Base-by-base conservation (phyloP, 2,888 invertebrate species). In the Mesochorus sp. region DNA sequence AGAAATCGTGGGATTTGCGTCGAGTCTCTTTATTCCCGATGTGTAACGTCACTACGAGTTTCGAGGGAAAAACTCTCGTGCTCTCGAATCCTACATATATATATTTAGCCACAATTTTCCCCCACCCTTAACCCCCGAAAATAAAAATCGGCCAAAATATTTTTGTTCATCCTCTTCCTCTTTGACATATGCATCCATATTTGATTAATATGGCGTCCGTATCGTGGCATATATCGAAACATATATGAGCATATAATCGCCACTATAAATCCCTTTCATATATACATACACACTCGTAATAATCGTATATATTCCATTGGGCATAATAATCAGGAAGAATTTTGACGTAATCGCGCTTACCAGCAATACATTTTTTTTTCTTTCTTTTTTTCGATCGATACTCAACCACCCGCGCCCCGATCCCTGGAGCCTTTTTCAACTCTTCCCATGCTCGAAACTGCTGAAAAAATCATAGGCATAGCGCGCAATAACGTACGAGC, bases 1-100 rank as follows among this genome's bases (percentile, higher is more conserved):
- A 90, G 90, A 89, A 90, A 90, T 89, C 85, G 89, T 80, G 84
- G 88, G 89, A 90, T 88, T 90, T 88, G 81, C 85, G 81, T 84
- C 81, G 78, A 80, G 68, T 68, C 82, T 82, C 73, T 80, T 67
- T 67, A 37, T 72, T 39, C 39, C 19, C 31, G 76, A 66, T 67
- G 66, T n/a, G n/a, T 64, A 79, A 86, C 82, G 88, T 88, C 88
- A 86, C 81, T 80, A 76, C 72, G 75, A 88, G 85, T 88, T 88
- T 85, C 47, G 70, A 61, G 73, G 74, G 70, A 80, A 74, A 80
- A 74, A 73, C n/a, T 14, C 8, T 6, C 47, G 55, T n/a, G n/a
- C n/a, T n/a, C n/a, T n/a, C n/a, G n/a, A n/a, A n/a, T n/a, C n/a
- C n/a, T n/a, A n/a, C n/a, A n/a, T n/a, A n/a, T n/a, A n/a, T n/a